Evolutionary conservation across 1,140 invertebrate species (phyloP).

Genomic region (Tetramorium alpestre): DNA sequence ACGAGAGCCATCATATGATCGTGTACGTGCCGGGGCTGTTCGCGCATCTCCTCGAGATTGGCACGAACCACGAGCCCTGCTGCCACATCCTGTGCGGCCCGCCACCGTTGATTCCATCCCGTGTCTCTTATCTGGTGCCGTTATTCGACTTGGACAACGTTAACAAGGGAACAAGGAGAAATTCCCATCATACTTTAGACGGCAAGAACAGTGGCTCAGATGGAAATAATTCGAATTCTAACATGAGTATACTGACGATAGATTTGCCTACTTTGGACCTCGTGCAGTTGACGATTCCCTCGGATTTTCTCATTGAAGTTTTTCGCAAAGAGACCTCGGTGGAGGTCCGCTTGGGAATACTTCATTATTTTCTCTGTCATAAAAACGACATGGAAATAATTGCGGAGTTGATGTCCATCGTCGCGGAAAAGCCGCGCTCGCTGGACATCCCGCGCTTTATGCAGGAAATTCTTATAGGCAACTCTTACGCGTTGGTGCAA

Average conservation of each 20-base stretch:
- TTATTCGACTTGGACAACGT: slow-evolving; percentile 80
- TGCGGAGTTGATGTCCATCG: slow-evolving; percentile 86
- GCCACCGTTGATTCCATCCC: slow-evolving; percentile 85
- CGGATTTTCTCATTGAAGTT: slow-evolving; percentile 88
- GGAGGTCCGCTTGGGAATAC: slow-evolving; percentile 90
- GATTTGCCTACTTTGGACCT: slow-evolving; percentile 90
- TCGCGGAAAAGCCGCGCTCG: slow-evolving; percentile 85
- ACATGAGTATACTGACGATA: slow-evolving; percentile 83
- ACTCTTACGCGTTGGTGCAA: slow-evolving; percentile 90
- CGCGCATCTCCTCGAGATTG: slow-evolving; percentile 92
- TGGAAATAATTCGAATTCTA: slow-evolving; percentile 63
- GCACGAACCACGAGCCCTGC: slow-evolving; percentile 91
- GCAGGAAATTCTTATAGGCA: slow-evolving; percentile 92
- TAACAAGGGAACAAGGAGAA: slow-evolving; percentile 60
- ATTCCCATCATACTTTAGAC: slow-evolving; percentile 44
- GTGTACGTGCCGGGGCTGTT: slow-evolving; percentile 92
- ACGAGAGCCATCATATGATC: slow-evolving; percentile 91
- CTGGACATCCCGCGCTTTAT: slow-evolving; percentile 88
- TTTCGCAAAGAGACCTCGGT: slow-evolving; percentile 89
- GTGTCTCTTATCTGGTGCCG: slow-evolving; percentile 89
- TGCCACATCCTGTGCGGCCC: slow-evolving; percentile 91
- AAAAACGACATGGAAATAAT: slow-evolving; percentile 90
- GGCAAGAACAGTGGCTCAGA: slow-evolving; percentile 63
- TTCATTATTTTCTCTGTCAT: slow-evolving; percentile 93
- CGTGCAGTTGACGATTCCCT: slow-evolving; percentile 88